phyloP scores from a whole-genome alignment of 23 tunicate genomes.

The Halocynthia roretzi region DNA sequence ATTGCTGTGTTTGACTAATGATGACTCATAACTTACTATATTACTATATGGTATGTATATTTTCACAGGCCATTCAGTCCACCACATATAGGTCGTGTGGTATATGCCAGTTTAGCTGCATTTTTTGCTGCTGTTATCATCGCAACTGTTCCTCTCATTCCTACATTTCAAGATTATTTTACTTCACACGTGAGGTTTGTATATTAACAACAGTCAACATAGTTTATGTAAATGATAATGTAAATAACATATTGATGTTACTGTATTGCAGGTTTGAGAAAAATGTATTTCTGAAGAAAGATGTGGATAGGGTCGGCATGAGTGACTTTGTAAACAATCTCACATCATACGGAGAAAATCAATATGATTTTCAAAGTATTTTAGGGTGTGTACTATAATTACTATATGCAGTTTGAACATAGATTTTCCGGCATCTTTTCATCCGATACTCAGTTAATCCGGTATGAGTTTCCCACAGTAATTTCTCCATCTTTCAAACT shows the following conservation, averaged over 20 bases:
- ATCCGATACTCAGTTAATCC: no score
- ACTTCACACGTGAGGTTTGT: slow-evolving; percentile 2
- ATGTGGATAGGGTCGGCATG: neutral
- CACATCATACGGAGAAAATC: neutral
- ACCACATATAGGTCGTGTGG: neutral
- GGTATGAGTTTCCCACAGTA: neutral
- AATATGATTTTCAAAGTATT: slow-evolving; percentile 1
- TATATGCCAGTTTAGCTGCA: neutral
- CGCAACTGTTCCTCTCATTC: neutral
- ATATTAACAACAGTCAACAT: neutral
- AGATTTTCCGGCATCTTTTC: no score
- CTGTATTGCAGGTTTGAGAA: neutral
- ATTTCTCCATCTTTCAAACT: no score
- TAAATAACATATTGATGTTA: no score
- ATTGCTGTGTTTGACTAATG: no score
- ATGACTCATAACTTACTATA: no score
- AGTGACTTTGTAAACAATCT: neutral
- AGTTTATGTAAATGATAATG: no score
- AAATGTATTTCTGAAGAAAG: neutral
- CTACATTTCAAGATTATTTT: neutral
- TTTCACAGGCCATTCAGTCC: neutral
- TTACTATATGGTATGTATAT: no score
- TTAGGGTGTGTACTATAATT: neutral
- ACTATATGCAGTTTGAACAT: no score
- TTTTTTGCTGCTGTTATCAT: neutral